Conservation (phyloP, 2,888 invertebrate species). For the Lysandra bellargus region DNA sequence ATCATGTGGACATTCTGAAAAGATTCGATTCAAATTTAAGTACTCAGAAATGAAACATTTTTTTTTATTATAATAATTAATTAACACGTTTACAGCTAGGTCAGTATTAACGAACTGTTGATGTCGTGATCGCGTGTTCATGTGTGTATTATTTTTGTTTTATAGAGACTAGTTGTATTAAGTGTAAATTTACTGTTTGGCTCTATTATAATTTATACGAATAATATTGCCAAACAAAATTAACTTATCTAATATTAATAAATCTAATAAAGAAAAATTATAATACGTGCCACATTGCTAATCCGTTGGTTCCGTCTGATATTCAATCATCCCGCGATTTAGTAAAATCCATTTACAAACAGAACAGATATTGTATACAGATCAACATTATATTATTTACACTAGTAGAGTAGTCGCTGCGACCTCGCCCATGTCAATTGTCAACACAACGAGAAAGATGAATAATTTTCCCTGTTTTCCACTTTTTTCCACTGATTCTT, state of each 20-base stretch:
- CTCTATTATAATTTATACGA: background rate
- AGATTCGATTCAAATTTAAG: no score
- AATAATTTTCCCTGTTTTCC: no score
- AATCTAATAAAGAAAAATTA: conserved; percentile 9
- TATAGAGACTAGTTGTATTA: background rate
- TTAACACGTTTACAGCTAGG: background rate
- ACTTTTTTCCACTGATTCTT: no score
- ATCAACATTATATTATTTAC: background rate
- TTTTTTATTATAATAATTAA: no score
- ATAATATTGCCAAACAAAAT: background rate
- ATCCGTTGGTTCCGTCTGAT: background rate
- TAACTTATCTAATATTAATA: background rate
- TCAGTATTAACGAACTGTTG: background rate
- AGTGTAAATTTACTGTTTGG: background rate
- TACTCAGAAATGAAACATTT: no score
- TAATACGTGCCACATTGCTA: conserved; percentile 24
- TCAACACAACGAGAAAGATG: no score
- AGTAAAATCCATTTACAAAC: background rate
- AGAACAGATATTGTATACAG: background rate
- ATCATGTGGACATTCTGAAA: no score
- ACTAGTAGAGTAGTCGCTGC: no score
- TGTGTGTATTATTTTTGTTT: background rate
- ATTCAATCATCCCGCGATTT: background rate
- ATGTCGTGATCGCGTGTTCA: background rate
- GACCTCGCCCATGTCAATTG: no score